Conservation (phyloP, 2,797 vertebrate species). For the Hemitrygon akajei region DNA sequence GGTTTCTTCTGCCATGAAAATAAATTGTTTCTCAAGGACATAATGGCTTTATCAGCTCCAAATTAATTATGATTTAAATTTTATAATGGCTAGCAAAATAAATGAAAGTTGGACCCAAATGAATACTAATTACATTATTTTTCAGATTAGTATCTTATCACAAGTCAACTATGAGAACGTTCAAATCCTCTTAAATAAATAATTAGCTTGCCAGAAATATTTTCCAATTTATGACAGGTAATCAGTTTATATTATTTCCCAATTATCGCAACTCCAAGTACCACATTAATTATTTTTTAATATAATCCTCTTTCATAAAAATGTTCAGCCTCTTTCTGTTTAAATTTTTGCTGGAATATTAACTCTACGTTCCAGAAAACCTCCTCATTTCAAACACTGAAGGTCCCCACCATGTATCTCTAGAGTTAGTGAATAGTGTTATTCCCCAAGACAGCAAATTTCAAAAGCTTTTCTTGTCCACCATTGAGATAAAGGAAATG, state of each 20-base stretch:
- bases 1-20: slow-evolving; percentile 44
- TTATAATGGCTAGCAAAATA: slow-evolving; percentile 32
- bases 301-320: neutral
- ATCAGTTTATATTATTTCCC: slow-evolving; percentile 18
- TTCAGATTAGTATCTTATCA: slow-evolving; percentile 24
- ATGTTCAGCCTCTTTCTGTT: neutral
- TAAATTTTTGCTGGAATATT: neutral
- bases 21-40: slow-evolving; percentile 34
- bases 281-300: neutral
- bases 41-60: slow-evolving; percentile 30
- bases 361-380: neutral
- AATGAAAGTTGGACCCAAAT: slow-evolving; percentile 32
- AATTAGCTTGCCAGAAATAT: slow-evolving; percentile 18
- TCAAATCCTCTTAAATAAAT: slow-evolving; percentile 33
- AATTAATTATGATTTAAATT: slow-evolving; percentile 35
- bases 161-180: slow-evolving; percentile 2
- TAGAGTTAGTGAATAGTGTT: neutral
- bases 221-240: slow-evolving; percentile 9
- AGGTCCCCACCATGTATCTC: neutral
- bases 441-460: neutral
- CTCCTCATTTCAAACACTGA: neutral
- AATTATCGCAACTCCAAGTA: neutral
- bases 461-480: neutral
- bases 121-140: slow-evolving; percentile 31
- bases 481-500: neutral